Conservation (phyloP, 2,797 vertebrate genomes). For the Prunella strophiata region DNA sequence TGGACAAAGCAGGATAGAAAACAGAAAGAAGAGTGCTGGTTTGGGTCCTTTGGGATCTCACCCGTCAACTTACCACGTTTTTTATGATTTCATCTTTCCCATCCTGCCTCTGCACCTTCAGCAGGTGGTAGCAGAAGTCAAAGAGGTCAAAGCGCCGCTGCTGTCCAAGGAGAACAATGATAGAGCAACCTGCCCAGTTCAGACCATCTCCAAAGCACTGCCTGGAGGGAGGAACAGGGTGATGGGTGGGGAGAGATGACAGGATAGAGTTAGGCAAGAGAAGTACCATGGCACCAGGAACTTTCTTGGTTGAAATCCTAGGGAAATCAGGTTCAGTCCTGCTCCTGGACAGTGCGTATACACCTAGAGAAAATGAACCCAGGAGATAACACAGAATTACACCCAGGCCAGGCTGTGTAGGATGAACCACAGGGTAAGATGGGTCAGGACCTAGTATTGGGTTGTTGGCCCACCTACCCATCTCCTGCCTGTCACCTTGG, state of each 20-base stretch:
- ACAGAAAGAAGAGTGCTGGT: not conserved
- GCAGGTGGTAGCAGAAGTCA: constrained; percentile 97
- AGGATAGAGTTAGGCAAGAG: not conserved
- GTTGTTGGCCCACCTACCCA: not conserved
- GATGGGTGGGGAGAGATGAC: not conserved
- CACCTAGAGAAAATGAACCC: not conserved
- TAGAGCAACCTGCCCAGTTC: constrained; percentile 98
- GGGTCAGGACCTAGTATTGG: not conserved
- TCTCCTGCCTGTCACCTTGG: not conserved
- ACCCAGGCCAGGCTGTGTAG: not conserved
- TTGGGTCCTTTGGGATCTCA: not conserved
- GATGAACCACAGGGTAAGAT: not conserved
- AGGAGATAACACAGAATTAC: not conserved
- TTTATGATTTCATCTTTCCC: constrained; percentile 99
- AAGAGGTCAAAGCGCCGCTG: constrained; percentile 98
- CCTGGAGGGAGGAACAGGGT: constrained; percentile 69
- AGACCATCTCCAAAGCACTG: constrained; percentile 98
- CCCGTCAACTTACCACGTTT: constrained; percentile 87
- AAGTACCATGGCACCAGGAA: not conserved
- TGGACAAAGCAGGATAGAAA: not conserved
- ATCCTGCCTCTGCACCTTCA: constrained; percentile 97
- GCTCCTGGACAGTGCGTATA: not conserved
- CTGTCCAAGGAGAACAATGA: constrained; percentile 95
- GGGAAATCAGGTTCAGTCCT: not conserved
- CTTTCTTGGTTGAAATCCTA: not conserved